Evolutionary conservation across 2,113 vertebrate species (phyloP), one percentile per base, ranked within the genome.

Genomic region (Chauna torquata): DNA sequence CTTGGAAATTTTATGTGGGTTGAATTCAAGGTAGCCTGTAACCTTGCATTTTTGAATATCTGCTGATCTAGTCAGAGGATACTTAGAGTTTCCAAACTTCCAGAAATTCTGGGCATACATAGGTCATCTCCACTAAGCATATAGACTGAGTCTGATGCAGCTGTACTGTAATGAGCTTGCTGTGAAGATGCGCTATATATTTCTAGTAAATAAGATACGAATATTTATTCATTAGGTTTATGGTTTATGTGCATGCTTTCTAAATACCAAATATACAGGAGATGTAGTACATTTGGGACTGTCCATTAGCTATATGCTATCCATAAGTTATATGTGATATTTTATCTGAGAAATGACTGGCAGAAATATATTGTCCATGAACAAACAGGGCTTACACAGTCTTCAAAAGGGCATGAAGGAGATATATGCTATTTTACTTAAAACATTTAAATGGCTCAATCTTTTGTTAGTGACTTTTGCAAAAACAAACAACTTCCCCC

Each of bases 401-500:
- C 27, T 86, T 82, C 10, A 66, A 58, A 84, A 84, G 22, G 30
- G 49, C 12, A 18, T 7, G 19, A 79, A 64, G 8, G 20, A 30
- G 4, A 38, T 34, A 0, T 34, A 3, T 44, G 3, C 4, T 62
- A 12, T 40, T 58, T 86, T 80, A 12, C 32, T 52, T 44, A 47
- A 81, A 86, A 82, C 5, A 70, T 6, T 81, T 7, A 86, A 57
- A 70, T 40, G 16, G 0, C 3, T 10, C 28, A 23, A 8, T n/a
- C 4, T 86, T 90, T 82, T 64, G 11, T 8, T 59, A 57, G 7
- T 44, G 17, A 83, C 50, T 81, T 74, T 70, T 57, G 18, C 1
- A 86, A 59, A 81, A 79, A 0, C 8, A 62, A 61, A 62, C 2
- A 30, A 2, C 5, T n/a, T 61, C 1, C 8, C 2, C 10, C 4